Base-by-base conservation (phyloP, 30 jellyfish, hydroid and myxozoan species). In the Pseudorhiza aurosa region DNA sequence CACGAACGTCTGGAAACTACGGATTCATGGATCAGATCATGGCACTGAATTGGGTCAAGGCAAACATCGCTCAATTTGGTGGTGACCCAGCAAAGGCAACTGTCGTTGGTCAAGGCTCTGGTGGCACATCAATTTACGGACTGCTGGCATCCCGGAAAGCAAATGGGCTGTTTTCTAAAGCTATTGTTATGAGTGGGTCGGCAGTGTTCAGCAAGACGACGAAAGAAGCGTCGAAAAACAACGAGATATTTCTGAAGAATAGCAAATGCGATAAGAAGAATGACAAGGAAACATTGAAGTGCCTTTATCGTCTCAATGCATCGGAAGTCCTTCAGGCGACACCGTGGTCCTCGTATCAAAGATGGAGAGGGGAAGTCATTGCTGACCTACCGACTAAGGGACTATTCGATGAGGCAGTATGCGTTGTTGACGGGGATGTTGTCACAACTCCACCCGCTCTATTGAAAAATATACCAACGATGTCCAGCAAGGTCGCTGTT, bases 11-110 rank as follows among this genome's bases (percentile, higher is more conserved):
- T 21, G 96, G 96, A 0, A 89, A 89, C 63, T 89, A 70, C 46
- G 97, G 97, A 0, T 42, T 89, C 17, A 65, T 89, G 88, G 97
- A 89, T 65, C 97, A 89, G 68, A 74, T 89, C 12, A 25, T 60
- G 3, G 96, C 79, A 2, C 57, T 89, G 31, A 51, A 67, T 24
- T 89, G 97, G 97, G 86, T 89, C 18, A 46, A 75, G 36, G 31
- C 22, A 12, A 82, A 89, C 47, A 89, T 89, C 33, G 32, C 22
- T 42, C 39, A 53, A 22, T 89, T 89, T 60, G 97, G 97, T 1
- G 97, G 97, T 11, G 88, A 85, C 91, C 91, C 96, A 5, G 45
- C 72, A 10, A 47, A 43, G 37, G 94, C 82, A 24, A 89, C 97
- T 11, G 55, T 89, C 11, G 58, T 62, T 12, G 97, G 97, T 5